Percentiles rank a stretch among this genome's conserved stretches.
These are phyloP conservation scores for Exephanes ischioxanthus DNA, from an alignment of 2,888 invertebrate species.

Conservation along the genomic window DNA sequence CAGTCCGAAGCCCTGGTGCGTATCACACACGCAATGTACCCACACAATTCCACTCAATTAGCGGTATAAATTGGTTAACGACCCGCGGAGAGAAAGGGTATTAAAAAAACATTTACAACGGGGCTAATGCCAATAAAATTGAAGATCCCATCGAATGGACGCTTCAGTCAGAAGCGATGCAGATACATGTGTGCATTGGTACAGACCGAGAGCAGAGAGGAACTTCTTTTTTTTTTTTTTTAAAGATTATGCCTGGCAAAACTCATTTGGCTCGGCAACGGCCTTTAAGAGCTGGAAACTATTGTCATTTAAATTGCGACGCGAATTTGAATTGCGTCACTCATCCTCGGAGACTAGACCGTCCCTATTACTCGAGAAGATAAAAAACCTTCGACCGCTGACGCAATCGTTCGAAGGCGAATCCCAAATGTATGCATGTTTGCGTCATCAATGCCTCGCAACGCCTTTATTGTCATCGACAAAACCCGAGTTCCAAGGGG, in stretches of 20 bases:
- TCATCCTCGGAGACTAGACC: neutral
- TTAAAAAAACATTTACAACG: slow-evolving; percentile 37
- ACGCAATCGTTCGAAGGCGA: slow-evolving; percentile 9
- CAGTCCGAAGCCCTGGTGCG: slow-evolving; percentile 24
- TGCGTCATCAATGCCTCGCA: slow-evolving; percentile 19
- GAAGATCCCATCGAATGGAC: neutral
- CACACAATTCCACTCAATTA: slow-evolving; percentile 55
- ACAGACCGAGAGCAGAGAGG: neutral
- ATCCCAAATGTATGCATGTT: slow-evolving; percentile 17
- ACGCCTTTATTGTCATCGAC: slow-evolving; percentile 3
- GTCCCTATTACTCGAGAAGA: slow-evolving; percentile 6
- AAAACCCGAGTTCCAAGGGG: neutral
- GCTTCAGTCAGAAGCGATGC: neutral
- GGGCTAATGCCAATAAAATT: slow-evolving; percentile 29
- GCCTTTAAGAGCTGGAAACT: neutral
- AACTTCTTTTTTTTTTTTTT: neutral
- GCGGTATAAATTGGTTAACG: slow-evolving; percentile 52
- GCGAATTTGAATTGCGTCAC: neutral
- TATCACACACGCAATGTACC: slow-evolving; percentile 24
- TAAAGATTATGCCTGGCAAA: neutral
- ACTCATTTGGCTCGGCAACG: neutral
- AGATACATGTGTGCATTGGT: neutral
- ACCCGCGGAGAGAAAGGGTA: slow-evolving; percentile 37
- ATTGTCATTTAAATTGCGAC: slow-evolving; percentile 16
- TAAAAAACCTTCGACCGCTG: neutral